A percentile compares a stretch with the other conserved stretches of the same genome.
Evolutionary conservation across 2,888 invertebrate genomes (phyloP).

Genomic region (Listrodromus nycthemerus): DNA sequence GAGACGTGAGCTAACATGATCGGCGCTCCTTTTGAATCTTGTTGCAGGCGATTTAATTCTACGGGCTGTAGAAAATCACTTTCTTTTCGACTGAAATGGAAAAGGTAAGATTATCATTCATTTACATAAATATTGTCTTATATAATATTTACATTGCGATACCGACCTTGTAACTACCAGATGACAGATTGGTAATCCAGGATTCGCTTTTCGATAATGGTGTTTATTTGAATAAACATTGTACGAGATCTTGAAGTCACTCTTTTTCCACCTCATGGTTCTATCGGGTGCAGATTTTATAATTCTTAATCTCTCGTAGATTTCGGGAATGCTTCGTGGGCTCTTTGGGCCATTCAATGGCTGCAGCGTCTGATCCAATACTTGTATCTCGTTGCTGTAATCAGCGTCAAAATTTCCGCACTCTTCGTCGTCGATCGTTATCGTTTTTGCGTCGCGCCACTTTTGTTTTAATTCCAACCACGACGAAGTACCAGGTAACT

Average conservation of each 20-base stretch:
- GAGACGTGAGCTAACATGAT: constrained; percentile 80
- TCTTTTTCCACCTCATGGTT: constrained; percentile 75
- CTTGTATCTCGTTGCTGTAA: constrained; percentile 77
- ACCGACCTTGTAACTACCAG: constrained; percentile 79
- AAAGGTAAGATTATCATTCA: background rate
- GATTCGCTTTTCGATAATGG: constrained; percentile 78
- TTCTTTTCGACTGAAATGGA: constrained; percentile 73
- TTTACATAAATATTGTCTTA: background rate
- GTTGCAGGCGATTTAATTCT: constrained; percentile 79
- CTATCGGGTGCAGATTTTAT: constrained; percentile 79
- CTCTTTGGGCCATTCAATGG: constrained; percentile 77
- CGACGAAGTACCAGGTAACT: constrained; percentile 73
- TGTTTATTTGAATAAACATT: constrained; percentile 78
- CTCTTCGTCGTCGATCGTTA: constrained; percentile 82
- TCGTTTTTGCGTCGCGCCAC: constrained; percentile 81
- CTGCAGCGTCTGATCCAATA: constrained; percentile 75
- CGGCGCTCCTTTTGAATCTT: constrained; percentile 78
- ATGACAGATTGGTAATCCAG: constrained; percentile 79
- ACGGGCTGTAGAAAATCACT: constrained; percentile 75
- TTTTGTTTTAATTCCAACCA: constrained; percentile 81
- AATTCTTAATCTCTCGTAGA: constrained; percentile 79
- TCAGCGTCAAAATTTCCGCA: constrained; percentile 59
- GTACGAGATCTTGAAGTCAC: constrained; percentile 79
- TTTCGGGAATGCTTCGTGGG: constrained; percentile 74
- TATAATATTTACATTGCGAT: background rate